phyloP scores from a whole-genome alignment of 2,888 invertebrate species.

The Pristionchus entomophagus region DNA sequence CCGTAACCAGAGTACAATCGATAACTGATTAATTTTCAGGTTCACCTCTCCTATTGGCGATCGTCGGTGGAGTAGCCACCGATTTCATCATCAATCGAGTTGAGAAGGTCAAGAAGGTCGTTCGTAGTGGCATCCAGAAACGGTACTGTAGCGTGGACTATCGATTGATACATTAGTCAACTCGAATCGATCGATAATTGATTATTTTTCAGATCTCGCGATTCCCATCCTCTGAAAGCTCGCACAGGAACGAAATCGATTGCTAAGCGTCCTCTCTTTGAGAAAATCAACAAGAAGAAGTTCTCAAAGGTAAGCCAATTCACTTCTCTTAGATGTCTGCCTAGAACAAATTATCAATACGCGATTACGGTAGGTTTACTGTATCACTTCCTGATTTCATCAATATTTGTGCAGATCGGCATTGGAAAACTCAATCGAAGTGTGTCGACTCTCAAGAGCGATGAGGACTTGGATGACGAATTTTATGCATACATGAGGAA shows the following conservation, averaged over 20 bases:
- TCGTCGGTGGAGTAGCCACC: not conserved
- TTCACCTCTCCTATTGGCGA: not conserved
- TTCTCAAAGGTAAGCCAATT: not conserved
- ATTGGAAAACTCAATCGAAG: not conserved
- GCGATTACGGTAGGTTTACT: not conserved
- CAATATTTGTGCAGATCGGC: not conserved
- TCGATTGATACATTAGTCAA: not conserved
- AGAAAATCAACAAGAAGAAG: not conserved
- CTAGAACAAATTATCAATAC: not conserved
- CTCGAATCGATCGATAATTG: not conserved
- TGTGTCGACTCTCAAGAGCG: not conserved
- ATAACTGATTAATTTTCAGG: slow-evolving; percentile 13
- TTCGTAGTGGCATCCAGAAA: not conserved
- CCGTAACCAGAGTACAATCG: not conserved
- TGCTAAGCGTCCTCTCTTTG: too few species aligned
- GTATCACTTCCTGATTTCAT: not conserved
- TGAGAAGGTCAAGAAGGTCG: not conserved
- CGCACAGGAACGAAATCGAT: not conserved
- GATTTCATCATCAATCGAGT: not conserved
- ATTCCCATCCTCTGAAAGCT: not conserved
- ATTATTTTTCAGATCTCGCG: not conserved
- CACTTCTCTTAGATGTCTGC: not conserved
- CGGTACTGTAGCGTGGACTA: not conserved
- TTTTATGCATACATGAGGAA: not conserved
- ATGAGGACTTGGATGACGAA: not conserved